Percentiles rank a stretch among this genome's conserved stretches.
Conservation (phyloP, 2,113 vertebrate species). For the Otolemur garnettii region DNA sequence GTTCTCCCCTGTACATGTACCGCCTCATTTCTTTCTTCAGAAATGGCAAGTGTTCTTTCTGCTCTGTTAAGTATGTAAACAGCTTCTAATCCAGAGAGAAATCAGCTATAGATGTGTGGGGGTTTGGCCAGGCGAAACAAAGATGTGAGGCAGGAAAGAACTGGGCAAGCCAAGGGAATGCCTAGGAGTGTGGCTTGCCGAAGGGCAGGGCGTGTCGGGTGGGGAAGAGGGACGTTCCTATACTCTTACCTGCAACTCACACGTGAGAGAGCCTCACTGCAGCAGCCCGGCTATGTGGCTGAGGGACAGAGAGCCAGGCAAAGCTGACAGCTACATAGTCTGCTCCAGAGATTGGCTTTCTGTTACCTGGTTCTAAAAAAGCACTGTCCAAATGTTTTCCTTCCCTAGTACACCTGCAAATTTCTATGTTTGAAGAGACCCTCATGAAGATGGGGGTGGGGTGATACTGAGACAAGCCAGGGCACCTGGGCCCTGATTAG, state of each 20-base stretch:
- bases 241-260: neutral
- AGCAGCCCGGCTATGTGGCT: neutral
- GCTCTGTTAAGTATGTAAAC: neutral
- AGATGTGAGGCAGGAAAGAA: neutral
- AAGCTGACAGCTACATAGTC: neutral
- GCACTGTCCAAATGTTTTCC: neutral
- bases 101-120: neutral
- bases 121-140: neutral
- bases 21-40: conserved; percentile 18
- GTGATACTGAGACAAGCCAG: neutral
- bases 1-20: neutral
- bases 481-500: neutral
- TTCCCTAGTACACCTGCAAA: neutral
- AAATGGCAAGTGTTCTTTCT: conserved; percentile 59
- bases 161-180: neutral
- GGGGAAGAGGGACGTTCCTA: too few species aligned
- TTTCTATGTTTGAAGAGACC: neutral
- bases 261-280: neutral
- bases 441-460: neutral
- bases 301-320: neutral
- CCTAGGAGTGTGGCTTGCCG: too few species aligned
- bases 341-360: neutral
- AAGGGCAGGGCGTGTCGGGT: neutral
- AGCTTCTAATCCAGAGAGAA: conserved; percentile 25
- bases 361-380: neutral